Percentiles rank a stretch among this genome's conserved stretches.
phyloP scores from a whole-genome alignment of 2,888 invertebrate genomes.

The Caenorhabditis imperialis region DNA sequence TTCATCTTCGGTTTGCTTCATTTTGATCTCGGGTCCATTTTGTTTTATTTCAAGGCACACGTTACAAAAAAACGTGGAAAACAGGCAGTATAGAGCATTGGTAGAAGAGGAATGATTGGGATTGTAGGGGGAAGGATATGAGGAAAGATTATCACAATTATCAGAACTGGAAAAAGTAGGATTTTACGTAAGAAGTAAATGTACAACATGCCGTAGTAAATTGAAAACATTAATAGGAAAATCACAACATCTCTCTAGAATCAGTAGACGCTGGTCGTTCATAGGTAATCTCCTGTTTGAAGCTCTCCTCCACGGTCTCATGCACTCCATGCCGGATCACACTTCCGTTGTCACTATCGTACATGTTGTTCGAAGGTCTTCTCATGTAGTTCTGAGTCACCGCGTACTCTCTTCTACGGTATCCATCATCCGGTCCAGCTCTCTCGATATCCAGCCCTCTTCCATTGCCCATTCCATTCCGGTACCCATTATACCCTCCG shows the following conservation, averaged over 20 bases:
- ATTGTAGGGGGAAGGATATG: constrained; percentile 1
- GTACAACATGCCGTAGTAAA: constrained; percentile 38
- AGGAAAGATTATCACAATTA: constrained; percentile 1
- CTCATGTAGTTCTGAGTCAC: constrained; percentile 45
- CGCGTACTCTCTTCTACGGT: constrained; percentile 41
- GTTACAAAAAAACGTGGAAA: too few relatives aligned
- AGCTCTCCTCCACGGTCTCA: constrained; percentile 76
- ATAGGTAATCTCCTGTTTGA: constrained; percentile 74
- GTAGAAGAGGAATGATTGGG: too few relatives aligned
- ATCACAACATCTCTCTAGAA: constrained; percentile 64
- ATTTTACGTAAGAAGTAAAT: constrained; percentile 23
- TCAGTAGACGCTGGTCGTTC: constrained; percentile 68
- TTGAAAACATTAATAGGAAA: background rate
- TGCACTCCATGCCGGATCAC: constrained; percentile 68
- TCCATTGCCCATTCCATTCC: constrained; percentile 30
- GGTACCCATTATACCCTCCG: constrained; percentile 26
- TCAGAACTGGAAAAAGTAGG: constrained; percentile 20
- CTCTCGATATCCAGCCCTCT: constrained; percentile 48
- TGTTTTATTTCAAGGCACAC: too few relatives aligned
- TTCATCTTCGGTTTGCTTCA: too few relatives aligned
- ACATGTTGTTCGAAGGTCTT: constrained; percentile 51
- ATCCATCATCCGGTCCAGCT: constrained; percentile 45
- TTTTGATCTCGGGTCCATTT: too few relatives aligned
- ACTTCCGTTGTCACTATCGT: constrained; percentile 57
- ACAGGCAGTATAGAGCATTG: too few relatives aligned